phyloP scores from a whole-genome alignment of 2,113 vertebrate genomes.

The Podarcis cretensis region DNA sequence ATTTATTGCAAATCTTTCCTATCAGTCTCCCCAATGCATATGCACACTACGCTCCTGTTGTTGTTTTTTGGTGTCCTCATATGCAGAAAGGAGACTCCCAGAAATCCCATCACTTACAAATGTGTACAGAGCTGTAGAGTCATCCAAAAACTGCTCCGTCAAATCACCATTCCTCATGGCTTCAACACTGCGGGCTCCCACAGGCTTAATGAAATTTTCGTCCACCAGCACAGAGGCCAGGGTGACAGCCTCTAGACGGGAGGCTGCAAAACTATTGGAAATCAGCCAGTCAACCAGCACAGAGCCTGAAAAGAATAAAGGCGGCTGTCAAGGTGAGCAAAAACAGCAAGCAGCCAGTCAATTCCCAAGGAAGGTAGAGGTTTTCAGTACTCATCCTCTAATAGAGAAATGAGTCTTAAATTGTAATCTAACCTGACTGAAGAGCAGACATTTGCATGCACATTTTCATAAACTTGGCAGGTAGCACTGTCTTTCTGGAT shows the following conservation, averaged over 20 bases:
- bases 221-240: conserved; percentile 90
- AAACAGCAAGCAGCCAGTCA: not conserved
- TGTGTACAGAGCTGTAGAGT: conserved; percentile 90
- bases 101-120: conserved; percentile 80
- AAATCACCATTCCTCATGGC: conserved; percentile 81
- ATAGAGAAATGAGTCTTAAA: not conserved
- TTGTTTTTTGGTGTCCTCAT: not conserved
- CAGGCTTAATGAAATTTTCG: conserved; percentile 84
- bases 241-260: conserved; percentile 86
- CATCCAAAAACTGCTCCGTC: conserved; percentile 88
- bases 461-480: not conserved
- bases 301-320: conserved; percentile 79
- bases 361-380: not conserved
- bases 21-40: not conserved
- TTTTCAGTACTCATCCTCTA: not conserved
- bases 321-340: not conserved
- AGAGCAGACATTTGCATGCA: not conserved
- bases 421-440: not conserved
- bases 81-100: not conserved
- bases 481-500: not conserved
- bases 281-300: conserved; percentile 94
- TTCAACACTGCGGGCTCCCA: conserved; percentile 84
- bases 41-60: not conserved
- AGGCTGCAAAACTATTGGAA: conserved; percentile 81
- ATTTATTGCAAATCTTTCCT: not conserved